Evolutionary conservation across 2,888 invertebrate genomes (phyloP), one percentile per base, ranked within the genome.

Genomic region (Xanthia icteritia): DNA sequence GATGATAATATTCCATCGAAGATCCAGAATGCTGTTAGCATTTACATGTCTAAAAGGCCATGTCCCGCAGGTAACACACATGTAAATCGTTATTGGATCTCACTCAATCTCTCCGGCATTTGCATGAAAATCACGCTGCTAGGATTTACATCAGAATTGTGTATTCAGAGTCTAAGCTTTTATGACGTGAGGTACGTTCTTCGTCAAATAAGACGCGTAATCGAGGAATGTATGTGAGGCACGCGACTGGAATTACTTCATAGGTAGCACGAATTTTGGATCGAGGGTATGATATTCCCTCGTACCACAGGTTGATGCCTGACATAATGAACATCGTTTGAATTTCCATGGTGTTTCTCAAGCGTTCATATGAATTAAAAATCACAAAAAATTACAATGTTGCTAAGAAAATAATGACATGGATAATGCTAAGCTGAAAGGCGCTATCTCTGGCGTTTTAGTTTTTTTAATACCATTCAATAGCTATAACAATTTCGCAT

Each of bases 111-210:
- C 84, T 66, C 31, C 23, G 48, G 73, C 70, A 86, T 88, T 89
- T 85, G 81, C 86, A 88, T 89, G 85, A 82, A 87, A 87, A 89
- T 89, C 79, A 82, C 79, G 80, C 79, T 80, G 56, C 68, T 61
- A 76, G 74, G 76, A 83, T 88, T 89, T 89, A 83, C 89, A 86
- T 89, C 54, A 77, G 79, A 89, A 88, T 87, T 65, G 80, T 77
- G 77, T 84, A 75, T 83, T 86, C 85, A 82, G 79, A 67, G 68
- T 73, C 68, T 82, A 83, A 72, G 79, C 79, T 76, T 85, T 82
- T 88, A 79, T 83, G 83, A 71, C 60, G 66, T 74, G 58, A 74
- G 82, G 75, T 75, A 72, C 76, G 77, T 82, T 79, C 69, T 81
- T 36, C 17, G 60, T 71, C 67, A 81, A 69, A 76, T 82, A 76